phyloP scores from a whole-genome alignment of 92 coral and sea anemone species.

The Zoanthus solanderi region DNA sequence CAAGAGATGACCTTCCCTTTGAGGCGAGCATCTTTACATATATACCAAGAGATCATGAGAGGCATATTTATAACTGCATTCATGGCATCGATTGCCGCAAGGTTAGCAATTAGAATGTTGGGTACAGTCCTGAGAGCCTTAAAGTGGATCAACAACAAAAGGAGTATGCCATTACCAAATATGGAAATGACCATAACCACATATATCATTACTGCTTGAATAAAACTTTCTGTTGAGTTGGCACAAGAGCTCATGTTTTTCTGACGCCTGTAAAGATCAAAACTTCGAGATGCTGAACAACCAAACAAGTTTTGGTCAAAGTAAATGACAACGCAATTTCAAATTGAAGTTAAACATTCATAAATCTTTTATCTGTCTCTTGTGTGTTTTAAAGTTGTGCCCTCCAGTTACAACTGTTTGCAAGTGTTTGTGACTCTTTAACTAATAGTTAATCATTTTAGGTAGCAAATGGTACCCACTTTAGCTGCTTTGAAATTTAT shows the following conservation, averaged over 20 bases:
- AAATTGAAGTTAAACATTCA: too few relatives aligned
- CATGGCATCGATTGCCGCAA: conserved; percentile 77
- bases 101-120: conserved; percentile 78
- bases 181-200: conserved; percentile 73
- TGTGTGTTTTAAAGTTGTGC: too few relatives aligned
- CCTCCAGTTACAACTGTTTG: too few relatives aligned
- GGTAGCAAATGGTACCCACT: too few relatives aligned
- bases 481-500: too few relatives aligned
- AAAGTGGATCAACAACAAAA: conserved; percentile 66
- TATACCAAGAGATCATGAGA: conserved; percentile 80
- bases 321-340: too few relatives aligned
- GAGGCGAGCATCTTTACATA: conserved; percentile 67
- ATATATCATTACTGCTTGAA: conserved; percentile 62
- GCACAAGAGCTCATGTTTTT: conserved; percentile 25
- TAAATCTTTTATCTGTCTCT: too few relatives aligned
- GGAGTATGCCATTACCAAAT: conserved; percentile 73
- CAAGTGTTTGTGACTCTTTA: too few relatives aligned
- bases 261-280: neutral
- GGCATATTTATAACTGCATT: conserved; percentile 85
- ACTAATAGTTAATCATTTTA: too few relatives aligned
- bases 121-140: conserved; percentile 86
- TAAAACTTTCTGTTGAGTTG: conserved; percentile 33
- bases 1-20: conserved; percentile 74
- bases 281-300: too few relatives aligned
- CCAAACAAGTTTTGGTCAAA: too few relatives aligned